Evolutionary conservation across 1,140 invertebrate species (phyloP).

Genomic region (Phenacoccus solenopsis): DNA sequence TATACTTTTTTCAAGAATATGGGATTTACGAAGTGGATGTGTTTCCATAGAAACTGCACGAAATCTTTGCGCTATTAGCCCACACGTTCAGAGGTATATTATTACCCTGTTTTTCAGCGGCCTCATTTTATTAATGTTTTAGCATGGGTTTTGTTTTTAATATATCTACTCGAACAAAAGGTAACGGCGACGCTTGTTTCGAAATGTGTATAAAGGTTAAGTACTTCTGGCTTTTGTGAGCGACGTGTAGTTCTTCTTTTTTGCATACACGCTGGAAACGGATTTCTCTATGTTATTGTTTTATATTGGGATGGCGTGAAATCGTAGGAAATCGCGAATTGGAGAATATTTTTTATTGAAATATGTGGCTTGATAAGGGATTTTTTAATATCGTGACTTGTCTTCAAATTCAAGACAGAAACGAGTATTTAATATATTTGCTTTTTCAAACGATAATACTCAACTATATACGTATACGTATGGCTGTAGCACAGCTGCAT

Average conservation of each 20-base stretch:
- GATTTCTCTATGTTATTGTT: background rate
- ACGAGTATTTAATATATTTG: too few species aligned
- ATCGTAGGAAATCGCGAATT: background rate
- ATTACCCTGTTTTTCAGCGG: background rate
- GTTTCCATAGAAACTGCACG: conserved; percentile 1
- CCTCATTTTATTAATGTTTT: background rate
- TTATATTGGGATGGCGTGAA: background rate
- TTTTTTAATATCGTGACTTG: too few species aligned
- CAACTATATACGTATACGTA: too few species aligned
- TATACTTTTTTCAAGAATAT: background rate
- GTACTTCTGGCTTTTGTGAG: background rate
- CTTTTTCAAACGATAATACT: too few species aligned
- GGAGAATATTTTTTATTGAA: too few species aligned
- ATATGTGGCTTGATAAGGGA: too few species aligned
- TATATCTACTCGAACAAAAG: background rate
- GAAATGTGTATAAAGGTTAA: background rate
- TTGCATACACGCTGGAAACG: background rate
- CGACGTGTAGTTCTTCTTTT: background rate
- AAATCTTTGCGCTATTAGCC: background rate
- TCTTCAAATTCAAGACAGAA: too few species aligned
- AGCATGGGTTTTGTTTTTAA: background rate
- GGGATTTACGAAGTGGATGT: background rate
- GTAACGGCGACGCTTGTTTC: background rate
- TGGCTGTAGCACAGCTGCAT: too few species aligned
- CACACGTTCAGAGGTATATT: background rate